phyloP scores from a whole-genome alignment of 92 coral and sea anemone species.

The Plumapathes pennacea region DNA sequence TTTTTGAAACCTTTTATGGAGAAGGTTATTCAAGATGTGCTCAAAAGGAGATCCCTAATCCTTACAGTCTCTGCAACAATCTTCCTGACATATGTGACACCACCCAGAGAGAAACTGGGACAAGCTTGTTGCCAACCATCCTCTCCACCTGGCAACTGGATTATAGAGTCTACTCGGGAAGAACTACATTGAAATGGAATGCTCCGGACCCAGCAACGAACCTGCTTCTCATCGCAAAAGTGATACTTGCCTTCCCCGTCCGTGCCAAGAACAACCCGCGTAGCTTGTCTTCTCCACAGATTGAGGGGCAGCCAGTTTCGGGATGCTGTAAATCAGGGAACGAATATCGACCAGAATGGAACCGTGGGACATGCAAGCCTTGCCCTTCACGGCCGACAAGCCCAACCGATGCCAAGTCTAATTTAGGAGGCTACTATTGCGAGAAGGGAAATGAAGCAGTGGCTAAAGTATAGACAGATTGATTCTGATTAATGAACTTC shows the following conservation, averaged over 20 bases:
- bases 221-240: constrained; percentile 38
- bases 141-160: constrained; percentile 57
- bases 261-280: background rate
- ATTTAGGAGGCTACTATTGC: constrained; percentile 62
- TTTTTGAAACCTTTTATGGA: constrained; percentile 31
- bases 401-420: constrained; percentile 25
- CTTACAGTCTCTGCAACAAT: constrained; percentile 49
- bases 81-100: constrained; percentile 52
- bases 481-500: too few relatives aligned
- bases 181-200: constrained; percentile 20
- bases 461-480: too few relatives aligned
- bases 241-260: constrained; percentile 26
- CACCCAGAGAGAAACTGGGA: constrained; percentile 17
- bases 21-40: constrained; percentile 47
- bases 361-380: constrained; percentile 14
- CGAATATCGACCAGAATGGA: constrained; percentile 37
- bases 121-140: constrained; percentile 45
- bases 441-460: constrained; percentile 46
- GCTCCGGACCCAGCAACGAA: constrained; percentile 63
- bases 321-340: constrained; percentile 59
- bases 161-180: constrained; percentile 16
- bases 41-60: constrained; percentile 33
- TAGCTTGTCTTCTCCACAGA: background rate
- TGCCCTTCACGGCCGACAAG: constrained; percentile 34
- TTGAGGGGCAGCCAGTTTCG: background rate